These are phyloP conservation scores for Axinella damicornis DNA, from an alignment of 37 sponge, comb jelly and placozoan genomes.

Conservation along the genomic window DNA sequence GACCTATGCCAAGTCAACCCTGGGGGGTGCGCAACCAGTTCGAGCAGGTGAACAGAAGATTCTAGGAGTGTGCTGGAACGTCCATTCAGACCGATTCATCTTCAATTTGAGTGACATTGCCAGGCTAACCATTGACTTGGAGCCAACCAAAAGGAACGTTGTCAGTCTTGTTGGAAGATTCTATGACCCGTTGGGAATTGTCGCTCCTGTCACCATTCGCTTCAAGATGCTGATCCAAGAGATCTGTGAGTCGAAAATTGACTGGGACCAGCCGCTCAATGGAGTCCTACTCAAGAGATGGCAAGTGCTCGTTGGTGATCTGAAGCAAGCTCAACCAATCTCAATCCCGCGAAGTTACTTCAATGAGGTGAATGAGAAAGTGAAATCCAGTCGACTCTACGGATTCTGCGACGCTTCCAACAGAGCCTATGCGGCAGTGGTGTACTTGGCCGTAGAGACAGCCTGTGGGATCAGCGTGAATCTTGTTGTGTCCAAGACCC, in stretches of 20 bases:
- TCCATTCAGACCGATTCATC: constrained; percentile 6
- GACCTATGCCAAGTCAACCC: background rate
- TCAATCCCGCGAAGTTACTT: background rate
- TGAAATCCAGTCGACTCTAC: background rate
- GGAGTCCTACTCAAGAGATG: constrained; percentile 23
- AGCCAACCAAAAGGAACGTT: constrained; percentile 32
- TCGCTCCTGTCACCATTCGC: constrained; percentile 16
- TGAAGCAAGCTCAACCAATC: background rate
- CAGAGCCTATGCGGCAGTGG: constrained; percentile 31
- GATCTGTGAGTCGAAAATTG: background rate
- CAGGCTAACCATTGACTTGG: background rate
- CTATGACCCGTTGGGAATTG: constrained; percentile 40
- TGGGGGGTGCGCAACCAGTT: background rate
- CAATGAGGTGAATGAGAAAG: background rate
- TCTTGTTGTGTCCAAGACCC: constrained; percentile 31
- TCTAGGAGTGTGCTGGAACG: constrained; percentile 39
- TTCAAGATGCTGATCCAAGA: constrained; percentile 19
- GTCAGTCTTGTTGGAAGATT: constrained; percentile 18
- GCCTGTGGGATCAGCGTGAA: constrained; percentile 3
- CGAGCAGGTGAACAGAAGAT: constrained; percentile 22
- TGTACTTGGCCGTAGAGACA: constrained; percentile 5
- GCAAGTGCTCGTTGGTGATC: background rate
- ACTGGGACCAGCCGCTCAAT: constrained; percentile 29
- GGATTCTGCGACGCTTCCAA: constrained; percentile 24
- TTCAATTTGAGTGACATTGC: constrained; percentile 10